A percentile compares a stretch with the other conserved stretches of the same genome.
These are phyloP conservation scores for Diarsia brunnea DNA, from an alignment of 2,888 invertebrate genomes.

Conservation along the genomic window DNA sequence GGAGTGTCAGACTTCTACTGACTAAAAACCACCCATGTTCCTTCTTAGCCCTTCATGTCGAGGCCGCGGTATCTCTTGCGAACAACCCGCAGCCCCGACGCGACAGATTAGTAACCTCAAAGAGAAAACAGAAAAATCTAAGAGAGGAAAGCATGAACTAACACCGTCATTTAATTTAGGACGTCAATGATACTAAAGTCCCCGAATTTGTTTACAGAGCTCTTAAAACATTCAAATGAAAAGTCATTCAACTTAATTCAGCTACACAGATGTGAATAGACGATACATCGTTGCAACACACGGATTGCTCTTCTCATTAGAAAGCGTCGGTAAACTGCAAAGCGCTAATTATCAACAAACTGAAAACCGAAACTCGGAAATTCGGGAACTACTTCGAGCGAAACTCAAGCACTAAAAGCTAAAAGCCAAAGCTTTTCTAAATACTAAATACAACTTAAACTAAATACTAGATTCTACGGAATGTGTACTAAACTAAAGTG, in stretches of 20 bases:
- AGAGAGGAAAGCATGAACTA: neutral
- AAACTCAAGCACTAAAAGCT: constrained; percentile 35
- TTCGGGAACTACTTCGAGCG: constrained; percentile 38
- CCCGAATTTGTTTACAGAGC: neutral
- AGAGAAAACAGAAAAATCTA: too few species aligned
- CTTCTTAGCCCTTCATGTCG: too few species aligned
- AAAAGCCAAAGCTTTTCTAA: constrained; percentile 40
- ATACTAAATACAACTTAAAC: constrained; percentile 43
- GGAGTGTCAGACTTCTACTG: too few species aligned
- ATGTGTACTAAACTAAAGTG: constrained; percentile 26
- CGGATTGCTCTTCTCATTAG: constrained; percentile 34
- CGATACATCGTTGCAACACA: constrained; percentile 4
- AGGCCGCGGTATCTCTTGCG: too few species aligned
- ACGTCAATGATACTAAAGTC: neutral
- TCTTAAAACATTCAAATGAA: neutral
- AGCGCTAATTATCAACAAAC: constrained; percentile 57
- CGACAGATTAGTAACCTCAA: neutral
- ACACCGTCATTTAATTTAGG: neutral
- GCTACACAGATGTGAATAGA: neutral
- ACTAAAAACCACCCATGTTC: too few species aligned
- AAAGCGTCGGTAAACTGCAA: constrained; percentile 34
- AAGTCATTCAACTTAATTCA: constrained; percentile 1
- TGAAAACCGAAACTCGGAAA: constrained; percentile 35
- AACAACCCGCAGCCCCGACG: too few species aligned
- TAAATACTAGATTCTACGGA: constrained; percentile 30